Evolutionary conservation across 2,888 invertebrate species (phyloP).

Genomic region (Spialia ferax): DNA sequence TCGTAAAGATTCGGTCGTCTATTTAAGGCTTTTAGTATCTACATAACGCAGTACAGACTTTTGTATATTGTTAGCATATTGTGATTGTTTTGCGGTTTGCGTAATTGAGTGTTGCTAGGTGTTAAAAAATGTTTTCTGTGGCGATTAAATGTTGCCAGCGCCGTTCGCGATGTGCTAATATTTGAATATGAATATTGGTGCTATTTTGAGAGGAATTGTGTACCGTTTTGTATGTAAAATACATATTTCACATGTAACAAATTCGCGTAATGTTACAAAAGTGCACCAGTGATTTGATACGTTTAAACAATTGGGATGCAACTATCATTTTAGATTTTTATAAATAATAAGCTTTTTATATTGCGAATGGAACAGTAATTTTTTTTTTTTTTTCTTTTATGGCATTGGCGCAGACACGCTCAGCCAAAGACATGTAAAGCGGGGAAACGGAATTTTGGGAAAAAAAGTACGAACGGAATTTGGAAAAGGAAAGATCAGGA

Average conservation of each 20-base stretch:
- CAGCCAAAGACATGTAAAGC: too few relatives aligned
- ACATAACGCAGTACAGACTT: slow-evolving; percentile 34
- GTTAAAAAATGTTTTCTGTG: slow-evolving; percentile 56
- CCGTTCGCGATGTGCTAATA: slow-evolving; percentile 69
- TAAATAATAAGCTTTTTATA: too few relatives aligned
- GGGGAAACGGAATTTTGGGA: too few relatives aligned
- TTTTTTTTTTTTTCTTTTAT: too few relatives aligned
- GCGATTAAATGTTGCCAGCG: slow-evolving; percentile 35
- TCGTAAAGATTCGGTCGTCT: too few relatives aligned
- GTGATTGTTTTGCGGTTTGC: slow-evolving; percentile 55
- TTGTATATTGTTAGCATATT: slow-evolving; percentile 46
- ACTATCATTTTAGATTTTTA: not conserved
- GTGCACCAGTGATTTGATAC: slow-evolving; percentile 78
- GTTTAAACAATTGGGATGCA: slow-evolving; percentile 40
- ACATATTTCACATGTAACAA: slow-evolving; percentile 37
- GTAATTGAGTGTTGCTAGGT: slow-evolving; percentile 66
- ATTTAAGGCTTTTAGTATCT: slow-evolving; percentile 6
- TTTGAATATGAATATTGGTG: slow-evolving; percentile 80
- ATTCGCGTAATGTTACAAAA: slow-evolving; percentile 18
- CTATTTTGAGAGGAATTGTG: slow-evolving; percentile 72
- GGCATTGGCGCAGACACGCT: too few relatives aligned
- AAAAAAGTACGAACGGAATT: too few relatives aligned
- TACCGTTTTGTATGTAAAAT: slow-evolving; percentile 60
- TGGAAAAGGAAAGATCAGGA: not conserved
- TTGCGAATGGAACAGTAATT: too few relatives aligned